Evolutionary conservation across 2,888 invertebrate genomes (phyloP).

Genomic region (Heliconius ismenius): DNA sequence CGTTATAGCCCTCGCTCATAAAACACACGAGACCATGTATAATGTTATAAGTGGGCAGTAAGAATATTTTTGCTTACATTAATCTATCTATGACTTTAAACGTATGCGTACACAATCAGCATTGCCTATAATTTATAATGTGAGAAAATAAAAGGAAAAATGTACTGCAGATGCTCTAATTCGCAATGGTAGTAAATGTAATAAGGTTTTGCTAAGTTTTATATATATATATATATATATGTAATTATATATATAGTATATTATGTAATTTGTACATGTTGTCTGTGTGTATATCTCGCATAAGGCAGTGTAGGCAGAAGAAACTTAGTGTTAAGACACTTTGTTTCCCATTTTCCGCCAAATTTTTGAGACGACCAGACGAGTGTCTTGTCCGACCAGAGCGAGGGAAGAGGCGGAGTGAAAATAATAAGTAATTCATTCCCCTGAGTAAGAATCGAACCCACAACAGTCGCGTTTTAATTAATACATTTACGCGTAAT

Average conservation of each 20-base stretch:
- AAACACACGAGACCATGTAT: conserved; percentile 58
- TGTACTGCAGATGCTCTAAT: conserved; percentile 4
- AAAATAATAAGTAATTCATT: too few species aligned
- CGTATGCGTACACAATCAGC: conserved; percentile 46
- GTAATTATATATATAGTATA: too few species aligned
- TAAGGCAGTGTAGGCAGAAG: too few species aligned
- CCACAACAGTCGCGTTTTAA: too few species aligned
- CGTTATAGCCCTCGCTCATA: conserved; percentile 27
- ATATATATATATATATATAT: not conserved
- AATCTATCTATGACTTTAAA: conserved; percentile 46
- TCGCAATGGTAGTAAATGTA: conserved; percentile 9
- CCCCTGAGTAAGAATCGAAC: too few species aligned
- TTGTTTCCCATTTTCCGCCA: too few species aligned
- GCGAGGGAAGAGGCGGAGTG: too few species aligned
- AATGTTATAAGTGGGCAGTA: conserved; percentile 57
- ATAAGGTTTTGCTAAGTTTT: not conserved
- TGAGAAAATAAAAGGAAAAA: conserved; percentile 33
- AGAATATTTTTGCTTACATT: conserved; percentile 56
- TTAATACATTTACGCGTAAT: too few species aligned
- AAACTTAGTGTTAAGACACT: too few species aligned
- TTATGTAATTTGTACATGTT: not conserved
- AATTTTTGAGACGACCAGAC: too few species aligned
- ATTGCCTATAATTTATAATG: conserved; percentile 35
- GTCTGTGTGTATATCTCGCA: not conserved
- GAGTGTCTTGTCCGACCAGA: too few species aligned